Evolutionary conservation across 2,113 vertebrate genomes (phyloP), one percentile per base, ranked within the genome.

Genomic region (Lagenorhynchus albirostris): DNA sequence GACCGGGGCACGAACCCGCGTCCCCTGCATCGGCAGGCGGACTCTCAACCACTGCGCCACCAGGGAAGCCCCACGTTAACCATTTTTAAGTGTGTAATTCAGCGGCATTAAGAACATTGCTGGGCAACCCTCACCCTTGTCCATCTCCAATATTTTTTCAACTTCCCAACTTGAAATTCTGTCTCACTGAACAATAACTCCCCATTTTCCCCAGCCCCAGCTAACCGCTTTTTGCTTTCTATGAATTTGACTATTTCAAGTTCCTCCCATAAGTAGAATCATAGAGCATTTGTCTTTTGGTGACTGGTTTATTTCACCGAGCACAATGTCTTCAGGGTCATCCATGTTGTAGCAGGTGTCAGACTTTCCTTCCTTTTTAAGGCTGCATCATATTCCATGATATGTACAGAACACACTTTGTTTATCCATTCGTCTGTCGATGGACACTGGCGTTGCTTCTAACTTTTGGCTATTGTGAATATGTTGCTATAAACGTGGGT

Each of bases 101-200:
- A 60, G 33, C 8, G 67, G 25, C 29, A 31, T 47, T 73, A 73
- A n/a, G 44, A 29, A 15, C 6, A 10, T 25, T 29, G 1, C 9
- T 41, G 55, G 31, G 4, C 11, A 65, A 12, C 10, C 0, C 2
- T 79, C 17, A 18, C 5, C 10, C 82, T 18, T 1, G 0, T 58
- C 63, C 31, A 25, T 8, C 53, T 96, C 31, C 17, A 23, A 23
- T 38, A 53, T 4, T 6, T 20, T 89, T 91, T n/a, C 26, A 23
- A 63, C 36, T 58, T 79, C 31, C 23, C 76, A 70, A 58, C 33
- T 2, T 10, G 44, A 71, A 90, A 84, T 36, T 79, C 83, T 44
- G 1, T 83, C 15, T 33, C 8, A 4, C 3, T 36, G 50, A n/a
- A 21, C 14, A 44, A 3, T 55, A 63, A 53, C 1, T 47, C 23